Evolutionary conservation across 2,797 vertebrate genomes (phyloP), one percentile per base, ranked within the genome.

Genomic region (Echiichthys vipera): DNA sequence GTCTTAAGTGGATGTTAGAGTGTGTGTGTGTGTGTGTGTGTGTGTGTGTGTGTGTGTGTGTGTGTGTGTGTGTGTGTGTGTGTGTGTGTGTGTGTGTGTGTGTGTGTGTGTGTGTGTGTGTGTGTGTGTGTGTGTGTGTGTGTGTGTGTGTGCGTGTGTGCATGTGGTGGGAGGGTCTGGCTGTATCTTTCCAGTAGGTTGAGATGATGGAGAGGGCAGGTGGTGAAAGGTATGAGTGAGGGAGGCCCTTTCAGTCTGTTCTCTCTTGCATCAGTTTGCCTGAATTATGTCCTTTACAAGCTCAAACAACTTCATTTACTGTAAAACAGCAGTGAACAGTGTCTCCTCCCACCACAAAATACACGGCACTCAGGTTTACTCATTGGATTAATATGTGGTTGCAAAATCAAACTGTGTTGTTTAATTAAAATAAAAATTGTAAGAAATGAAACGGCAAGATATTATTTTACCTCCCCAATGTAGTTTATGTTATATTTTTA

Each of bases 161-260:
- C 56, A 54, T 47, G 61, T 29, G 43, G 70, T 73, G 70, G 67
- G 77, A 65, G 67, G 58, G 53, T 75, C 66, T 15, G 49, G 39
- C 46, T 75, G 34, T 80, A 81, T 80, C 80, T 74, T 27, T 7
- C 36, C 65, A 75, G 58, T 57, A 85, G 79, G 78, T 77, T 65
- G 65, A 62, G 75, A 73, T 81, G 83, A 88, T 85, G 58, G 55
- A 85, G 73, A 71, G 76, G 53, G 45, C 72, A 84, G 65, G 67
- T 84, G 78, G 24, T 93, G 87, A 92, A 87, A 90, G 85, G 84
- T 92, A 87, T 89, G 88, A 88, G 55, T 64, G 50, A 78, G 55
- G 73, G 85, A 79, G 81, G 70, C 39, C 43, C 29, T 34, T 32
- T 67, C 47, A 17, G 56, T 62, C 75, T 81, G 49, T 29, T 37